Evolutionary conservation across 2,888 invertebrate species (phyloP), one percentile per base, ranked within the genome.

Genomic region (Rhamnusium bicolor): DNA sequence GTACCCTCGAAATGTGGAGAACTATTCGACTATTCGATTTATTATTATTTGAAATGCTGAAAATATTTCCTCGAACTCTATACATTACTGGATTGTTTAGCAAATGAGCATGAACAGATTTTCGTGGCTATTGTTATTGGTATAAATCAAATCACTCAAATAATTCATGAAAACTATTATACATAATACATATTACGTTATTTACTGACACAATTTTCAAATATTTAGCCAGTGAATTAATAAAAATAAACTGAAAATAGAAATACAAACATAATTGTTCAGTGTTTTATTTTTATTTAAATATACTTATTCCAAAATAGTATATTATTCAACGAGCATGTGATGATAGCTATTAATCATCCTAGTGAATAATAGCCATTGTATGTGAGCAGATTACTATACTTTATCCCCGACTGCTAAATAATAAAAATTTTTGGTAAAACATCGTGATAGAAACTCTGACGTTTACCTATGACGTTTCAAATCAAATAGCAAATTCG

Each of bases 11-110:
- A 47, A 51, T 16, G 62, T 16, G 21, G 27, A 21, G 27, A 54
- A 63, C 61, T 69, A 63, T 61, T 58, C 58, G 61, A 40, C 58
- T 56, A 56, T 56, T 63, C 62, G 63, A 72, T 72, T 68, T 72
- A 72, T 68, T 72, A 62, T 66, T 67, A 66, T 61, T 56, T 63
- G 19, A 63, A 62, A 68, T 68, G 47, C 56, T 51, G 63, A 32
- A 72, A 72, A 72, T 68, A 72, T 58, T 53, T 58, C 58, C 32
- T 46, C 56, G 72, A 72, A 62, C 27, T 49, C 12, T 53, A 56
- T 54, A 29, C 16, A 54, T 63, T 60, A 72, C 19, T 32, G 51
- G 53, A 16, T 29, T 21, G 54, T 54, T 12, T 53, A 53, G 51
- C 8, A 49, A 63, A 63, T 62, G 14, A 51, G 27, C 49, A 12